phyloP scores from a whole-genome alignment of 2,113 vertebrate genomes.

The Tichodroma muraria region DNA sequence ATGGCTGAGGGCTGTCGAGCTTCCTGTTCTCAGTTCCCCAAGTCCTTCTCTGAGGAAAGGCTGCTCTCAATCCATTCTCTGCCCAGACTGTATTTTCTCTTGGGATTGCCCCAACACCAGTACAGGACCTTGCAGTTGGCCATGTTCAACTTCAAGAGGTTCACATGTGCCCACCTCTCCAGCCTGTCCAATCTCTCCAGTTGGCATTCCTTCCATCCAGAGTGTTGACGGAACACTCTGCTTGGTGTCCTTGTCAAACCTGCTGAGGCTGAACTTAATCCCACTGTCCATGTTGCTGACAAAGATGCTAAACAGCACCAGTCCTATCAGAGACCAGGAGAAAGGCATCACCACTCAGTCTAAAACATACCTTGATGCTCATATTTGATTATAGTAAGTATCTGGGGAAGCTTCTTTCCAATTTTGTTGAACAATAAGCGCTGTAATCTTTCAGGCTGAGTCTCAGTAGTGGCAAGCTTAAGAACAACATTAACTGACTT shows the following conservation, averaged over 20 bases:
- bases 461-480: not conserved
- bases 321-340: not conserved
- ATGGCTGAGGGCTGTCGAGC: not conserved
- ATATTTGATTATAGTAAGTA: not conserved
- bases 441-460: not conserved
- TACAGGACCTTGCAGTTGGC: not conserved
- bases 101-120: accelerated
- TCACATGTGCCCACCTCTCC: not conserved
- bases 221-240: not conserved
- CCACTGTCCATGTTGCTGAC: not conserved
- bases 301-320: not conserved
- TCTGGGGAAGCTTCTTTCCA: not conserved
- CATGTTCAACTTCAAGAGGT: not conserved
- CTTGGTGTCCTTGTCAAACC: not conserved
- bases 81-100: not conserved
- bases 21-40: not conserved
- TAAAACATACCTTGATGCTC: not conserved
- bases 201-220: not conserved
- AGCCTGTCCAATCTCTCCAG: not conserved
- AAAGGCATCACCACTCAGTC: not conserved
- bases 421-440: not conserved
- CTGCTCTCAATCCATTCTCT: not conserved
- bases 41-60: not conserved
- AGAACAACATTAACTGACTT: not conserved
- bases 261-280: not conserved